A percentile compares a stretch with the other conserved stretches of the same genome.
phyloP scores from a whole-genome alignment of 2,888 invertebrate genomes.

The Mythimna pallens region DNA sequence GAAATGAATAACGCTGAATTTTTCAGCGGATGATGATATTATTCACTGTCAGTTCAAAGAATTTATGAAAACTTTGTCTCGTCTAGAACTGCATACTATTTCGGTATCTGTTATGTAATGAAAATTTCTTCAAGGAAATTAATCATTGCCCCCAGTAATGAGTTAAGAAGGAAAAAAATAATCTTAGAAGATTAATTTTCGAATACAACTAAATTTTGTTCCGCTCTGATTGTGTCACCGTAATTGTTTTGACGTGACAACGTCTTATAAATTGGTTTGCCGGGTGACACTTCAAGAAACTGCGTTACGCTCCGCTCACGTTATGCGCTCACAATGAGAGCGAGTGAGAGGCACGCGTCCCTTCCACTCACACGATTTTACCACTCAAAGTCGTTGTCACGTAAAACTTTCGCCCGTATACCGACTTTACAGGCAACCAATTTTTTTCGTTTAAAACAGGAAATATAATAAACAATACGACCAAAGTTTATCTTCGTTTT shows the following conservation, averaged over 20 bases:
- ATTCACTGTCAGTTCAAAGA: slow-evolving; percentile 16
- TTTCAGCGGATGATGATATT: slow-evolving; percentile 15
- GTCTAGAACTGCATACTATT: slow-evolving; percentile 32
- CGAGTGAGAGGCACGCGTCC: too few relatives aligned
- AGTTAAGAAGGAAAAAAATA: slow-evolving; percentile 4
- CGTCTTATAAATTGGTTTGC: too few relatives aligned
- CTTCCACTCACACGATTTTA: too few relatives aligned
- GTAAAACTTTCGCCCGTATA: too few relatives aligned
- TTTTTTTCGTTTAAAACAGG: slow-evolving; percentile 13
- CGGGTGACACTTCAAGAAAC: too few relatives aligned
- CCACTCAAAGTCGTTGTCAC: too few relatives aligned
- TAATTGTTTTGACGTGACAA: too few relatives aligned
- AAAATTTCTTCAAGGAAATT: neutral
- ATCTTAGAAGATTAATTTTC: neutral
- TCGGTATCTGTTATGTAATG: slow-evolving; percentile 15
- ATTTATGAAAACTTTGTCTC: slow-evolving; percentile 32
- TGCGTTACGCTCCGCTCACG: too few relatives aligned
- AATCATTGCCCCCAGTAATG: too few relatives aligned
- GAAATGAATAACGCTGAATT: neutral
- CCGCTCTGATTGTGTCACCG: slow-evolving; percentile 9
- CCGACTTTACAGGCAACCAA: too few relatives aligned
- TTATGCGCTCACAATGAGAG: too few relatives aligned
- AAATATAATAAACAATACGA: slow-evolving; percentile 27
- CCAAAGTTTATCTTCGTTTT: slow-evolving; percentile 13
- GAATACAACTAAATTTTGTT: slow-evolving; percentile 17